phyloP scores from a whole-genome alignment of 2,113 vertebrate species.

The Nerophis lumbriciformis region DNA sequence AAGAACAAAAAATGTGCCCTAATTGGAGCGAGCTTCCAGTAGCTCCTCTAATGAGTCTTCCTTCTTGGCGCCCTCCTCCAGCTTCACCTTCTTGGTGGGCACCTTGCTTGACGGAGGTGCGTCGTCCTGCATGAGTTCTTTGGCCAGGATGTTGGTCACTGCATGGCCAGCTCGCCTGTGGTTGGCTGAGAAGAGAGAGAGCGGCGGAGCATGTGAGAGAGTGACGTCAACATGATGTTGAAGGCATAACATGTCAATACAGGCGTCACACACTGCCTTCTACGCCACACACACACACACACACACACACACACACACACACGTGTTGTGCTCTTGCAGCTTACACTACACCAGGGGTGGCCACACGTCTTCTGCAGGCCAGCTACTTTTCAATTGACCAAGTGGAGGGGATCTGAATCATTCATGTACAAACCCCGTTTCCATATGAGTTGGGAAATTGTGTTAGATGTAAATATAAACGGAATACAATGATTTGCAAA shows the following conservation, averaged over 20 bases:
- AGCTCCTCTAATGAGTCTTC: conserved; percentile 66
- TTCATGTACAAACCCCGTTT: too few species aligned
- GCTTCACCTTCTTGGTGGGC: conserved; percentile 26
- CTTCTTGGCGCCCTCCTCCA: conserved; percentile 35
- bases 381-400: too few species aligned
- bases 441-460: too few species aligned
- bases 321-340: too few species aligned
- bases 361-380: too few species aligned
- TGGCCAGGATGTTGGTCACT: conserved; percentile 82
- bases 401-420: too few species aligned
- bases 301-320: not conserved
- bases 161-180: conserved; percentile 80
- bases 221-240: not conserved
- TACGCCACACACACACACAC: conserved; percentile 1
- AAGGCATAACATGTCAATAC: not conserved
- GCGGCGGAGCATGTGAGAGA: not conserved
- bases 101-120: conserved; percentile 28
- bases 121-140: conserved; percentile 81
- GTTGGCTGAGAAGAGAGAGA: conserved; percentile 68
- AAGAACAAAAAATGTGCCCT: conserved; percentile 12
- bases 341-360: too few species aligned
- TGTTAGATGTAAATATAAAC: too few species aligned
- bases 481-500: too few species aligned
- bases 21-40: conserved; percentile 65
- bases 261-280: too few species aligned